Base-by-base conservation (phyloP, 2,113 vertebrate genomes). In the Choloepus hoffmanni region DNA sequence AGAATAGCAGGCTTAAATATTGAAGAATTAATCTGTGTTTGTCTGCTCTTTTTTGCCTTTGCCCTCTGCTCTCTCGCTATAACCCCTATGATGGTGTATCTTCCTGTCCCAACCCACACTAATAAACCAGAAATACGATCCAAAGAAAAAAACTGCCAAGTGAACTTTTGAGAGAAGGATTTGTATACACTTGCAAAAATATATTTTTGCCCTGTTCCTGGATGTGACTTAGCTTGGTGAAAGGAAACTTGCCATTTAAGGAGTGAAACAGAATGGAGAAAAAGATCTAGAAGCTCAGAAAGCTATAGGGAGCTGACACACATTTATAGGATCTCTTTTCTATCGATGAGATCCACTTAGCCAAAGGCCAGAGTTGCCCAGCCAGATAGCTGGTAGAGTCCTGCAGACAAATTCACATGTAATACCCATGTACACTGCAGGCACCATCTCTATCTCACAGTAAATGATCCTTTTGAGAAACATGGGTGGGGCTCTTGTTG, bases 311-410 rank as follows among this genome's bases (percentile, higher is more conserved):
- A 83, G 7, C 5, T 79, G 18, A 43, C 11, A 36, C 0, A 26
- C 3, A 58, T 21, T 21, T 58, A 48, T 3, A 50, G 10, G 7
- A 30, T 19, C 8, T 76, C 2, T 72, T 58, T 40, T 77, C 14
- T 26, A 18, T 63, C 0, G 0, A n/a, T 9, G 28, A 3, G 12
- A 23, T 89, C 1, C 18, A 16, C 4, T 84, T 67, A 33, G 62
- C 14, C 5, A 5, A 14, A 60, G 9, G 36, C 10, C 28, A 95
- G 14, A 2, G 43, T 50, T 88, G 18, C 5, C 0, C 14, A 0
- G 0, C 2, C 2, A 53, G 26, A 0, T 68, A 7, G 13, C 15
- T 3, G 11, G 13, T 5, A 36, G 50, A 53, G 40, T 8, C 14
- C 9, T 14, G 2, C 3, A 19, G 50, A 45, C 3, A 60, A 4